Evolutionary conservation across 2,888 invertebrate species (phyloP).

Genomic region (Nomada fucata): DNA sequence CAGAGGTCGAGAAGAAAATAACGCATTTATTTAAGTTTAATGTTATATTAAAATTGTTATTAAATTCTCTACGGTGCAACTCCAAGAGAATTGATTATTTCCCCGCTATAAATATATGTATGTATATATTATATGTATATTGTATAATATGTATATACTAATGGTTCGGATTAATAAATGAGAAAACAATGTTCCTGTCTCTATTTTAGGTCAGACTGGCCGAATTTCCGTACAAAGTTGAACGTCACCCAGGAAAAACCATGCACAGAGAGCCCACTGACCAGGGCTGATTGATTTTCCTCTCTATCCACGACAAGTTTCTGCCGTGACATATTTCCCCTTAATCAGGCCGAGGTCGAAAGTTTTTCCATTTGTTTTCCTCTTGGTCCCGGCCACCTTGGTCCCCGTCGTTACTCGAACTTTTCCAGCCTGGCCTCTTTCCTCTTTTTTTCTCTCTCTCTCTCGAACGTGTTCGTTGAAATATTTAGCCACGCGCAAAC

Average conservation of each 20-base stretch:
- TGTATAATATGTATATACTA: too few species aligned
- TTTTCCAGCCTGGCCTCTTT: constrained; percentile 50
- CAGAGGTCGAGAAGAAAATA: too few species aligned
- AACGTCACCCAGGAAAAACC: not conserved
- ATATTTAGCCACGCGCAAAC: constrained; percentile 71
- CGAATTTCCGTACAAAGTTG: not conserved
- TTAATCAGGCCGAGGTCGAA: constrained; percentile 67
- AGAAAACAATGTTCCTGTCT: too few species aligned
- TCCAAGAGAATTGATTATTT: too few species aligned
- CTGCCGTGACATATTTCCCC: constrained; percentile 72
- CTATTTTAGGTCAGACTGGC: too few species aligned
- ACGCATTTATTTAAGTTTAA: too few species aligned
- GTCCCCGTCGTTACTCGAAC: constrained; percentile 66
- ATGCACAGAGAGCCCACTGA: constrained; percentile 13
- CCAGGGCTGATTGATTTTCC: constrained; percentile 65
- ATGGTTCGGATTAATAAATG: too few species aligned
- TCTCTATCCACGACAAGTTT: constrained; percentile 44
- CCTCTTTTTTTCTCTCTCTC: constrained; percentile 37
- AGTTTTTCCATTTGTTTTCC: constrained; percentile 73
- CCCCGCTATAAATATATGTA: too few species aligned
- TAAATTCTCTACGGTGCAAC: too few species aligned
- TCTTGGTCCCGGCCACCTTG: constrained; percentile 35
- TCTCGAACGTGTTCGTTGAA: constrained; percentile 59
- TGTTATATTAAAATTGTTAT: too few species aligned
- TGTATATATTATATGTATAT: too few species aligned